These are phyloP conservation scores for Dreissena polymorpha DNA, from an alignment of 1,140 invertebrate genomes.

Conservation along the genomic window DNA sequence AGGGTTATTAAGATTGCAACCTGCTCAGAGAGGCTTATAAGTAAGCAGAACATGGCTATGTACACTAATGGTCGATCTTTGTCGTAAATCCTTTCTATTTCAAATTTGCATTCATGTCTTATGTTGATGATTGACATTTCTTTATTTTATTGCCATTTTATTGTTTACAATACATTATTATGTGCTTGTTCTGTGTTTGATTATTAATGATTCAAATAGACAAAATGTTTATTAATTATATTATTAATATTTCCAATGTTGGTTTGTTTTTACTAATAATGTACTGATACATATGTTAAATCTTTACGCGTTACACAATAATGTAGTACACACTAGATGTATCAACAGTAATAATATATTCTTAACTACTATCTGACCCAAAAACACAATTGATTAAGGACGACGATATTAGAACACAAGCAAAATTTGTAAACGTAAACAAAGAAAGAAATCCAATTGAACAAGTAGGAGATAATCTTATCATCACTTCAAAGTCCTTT, in stretches of 20 bases:
- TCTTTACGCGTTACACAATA: neutral
- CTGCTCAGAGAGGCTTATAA: no score
- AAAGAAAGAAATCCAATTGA: no score
- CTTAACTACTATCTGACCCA: neutral
- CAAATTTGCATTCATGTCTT: no score
- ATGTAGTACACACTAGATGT: neutral
- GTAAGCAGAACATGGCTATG: no score
- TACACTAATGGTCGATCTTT: no score
- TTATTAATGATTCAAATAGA: constrained; percentile 54
- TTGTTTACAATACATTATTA: constrained; percentile 28
- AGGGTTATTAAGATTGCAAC: no score
- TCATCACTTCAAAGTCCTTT: no score
- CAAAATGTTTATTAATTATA: constrained; percentile 48
- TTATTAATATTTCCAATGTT: constrained; percentile 46
- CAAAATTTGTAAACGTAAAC: neutral
- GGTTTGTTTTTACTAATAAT: neutral
- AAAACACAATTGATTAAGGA: neutral
- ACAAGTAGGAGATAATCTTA: no score
- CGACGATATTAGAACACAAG: neutral
- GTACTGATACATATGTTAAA: neutral
- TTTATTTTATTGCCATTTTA: constrained; percentile 35
- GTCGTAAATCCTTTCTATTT: no score
- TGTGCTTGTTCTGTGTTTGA: constrained; percentile 46
- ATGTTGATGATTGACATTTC: constrained; percentile 6
- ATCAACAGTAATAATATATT: neutral